Percentiles rank a stretch among this genome's conserved stretches.
phyloP scores from a whole-genome alignment of 2,797 vertebrate genomes.

The Anolis apletophallus region DNA sequence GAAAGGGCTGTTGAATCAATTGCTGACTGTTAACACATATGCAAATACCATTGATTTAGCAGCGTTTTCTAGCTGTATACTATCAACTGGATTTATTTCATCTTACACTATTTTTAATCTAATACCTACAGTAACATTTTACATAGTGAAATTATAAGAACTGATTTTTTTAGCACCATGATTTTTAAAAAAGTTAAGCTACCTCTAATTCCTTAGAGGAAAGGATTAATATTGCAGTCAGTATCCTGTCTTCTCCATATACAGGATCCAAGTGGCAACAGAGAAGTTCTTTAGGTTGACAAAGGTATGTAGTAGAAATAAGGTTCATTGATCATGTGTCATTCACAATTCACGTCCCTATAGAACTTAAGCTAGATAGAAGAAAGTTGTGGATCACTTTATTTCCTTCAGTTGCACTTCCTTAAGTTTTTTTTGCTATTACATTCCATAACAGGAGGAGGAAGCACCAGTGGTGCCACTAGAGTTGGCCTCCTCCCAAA shows the following conservation, averaged over 20 bases:
- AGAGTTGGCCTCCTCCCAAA: not conserved
- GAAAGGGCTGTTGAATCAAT: no score
- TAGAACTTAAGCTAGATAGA: not conserved
- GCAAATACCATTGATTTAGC: no score
- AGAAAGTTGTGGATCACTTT: not conserved
- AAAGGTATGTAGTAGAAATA: not conserved
- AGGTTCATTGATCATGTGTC: not conserved
- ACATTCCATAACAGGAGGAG: not conserved
- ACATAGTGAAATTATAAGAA: not conserved
- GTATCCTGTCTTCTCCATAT: not conserved
- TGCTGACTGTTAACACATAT: no score
- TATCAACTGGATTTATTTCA: not conserved
- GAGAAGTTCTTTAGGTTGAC: not conserved
- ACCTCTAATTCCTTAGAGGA: not conserved
- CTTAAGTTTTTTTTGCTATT: not conserved
- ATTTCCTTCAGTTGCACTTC: not conserved
- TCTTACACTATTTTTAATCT: not conserved
- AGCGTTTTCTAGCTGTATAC: no score
- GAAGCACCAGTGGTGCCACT: no score
- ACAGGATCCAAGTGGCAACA: not conserved
- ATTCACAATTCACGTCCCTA: not conserved
- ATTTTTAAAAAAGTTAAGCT: not conserved
- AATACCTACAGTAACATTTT: not conserved
- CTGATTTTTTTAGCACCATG: not conserved
- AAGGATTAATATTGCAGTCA: not conserved